phyloP scores from a whole-genome alignment of 2,797 vertebrate species.

The Luscinia luscinia region DNA sequence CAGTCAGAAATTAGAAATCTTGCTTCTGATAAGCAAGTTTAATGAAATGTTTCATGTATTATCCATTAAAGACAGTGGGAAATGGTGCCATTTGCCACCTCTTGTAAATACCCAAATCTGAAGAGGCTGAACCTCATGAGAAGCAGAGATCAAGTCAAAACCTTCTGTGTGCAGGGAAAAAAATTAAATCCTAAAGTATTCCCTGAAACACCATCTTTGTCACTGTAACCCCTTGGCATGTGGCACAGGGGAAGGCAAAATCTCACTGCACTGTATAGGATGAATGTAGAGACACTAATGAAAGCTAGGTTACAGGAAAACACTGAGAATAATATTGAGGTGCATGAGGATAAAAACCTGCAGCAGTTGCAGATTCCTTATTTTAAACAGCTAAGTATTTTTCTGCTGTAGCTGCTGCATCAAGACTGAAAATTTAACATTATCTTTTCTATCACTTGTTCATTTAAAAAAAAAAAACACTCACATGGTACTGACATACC shows the following conservation, averaged over 20 bases:
- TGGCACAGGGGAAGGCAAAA: fast-evolving
- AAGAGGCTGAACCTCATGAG: not conserved
- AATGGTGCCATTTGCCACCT: not conserved
- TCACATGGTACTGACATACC: not conserved
- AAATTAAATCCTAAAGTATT: not conserved
- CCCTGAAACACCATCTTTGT: not conserved
- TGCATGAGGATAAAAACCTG: not conserved
- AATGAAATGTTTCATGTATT: not conserved
- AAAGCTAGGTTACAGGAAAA: not conserved
- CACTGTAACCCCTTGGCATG: not conserved
- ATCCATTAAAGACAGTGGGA: not conserved
- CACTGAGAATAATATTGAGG: not conserved
- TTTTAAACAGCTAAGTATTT: not conserved
- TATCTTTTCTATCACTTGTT: not conserved
- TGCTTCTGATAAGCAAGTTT: not conserved
- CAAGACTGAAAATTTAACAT: not conserved
- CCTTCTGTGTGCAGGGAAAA: not conserved
- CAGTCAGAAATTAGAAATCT: not conserved
- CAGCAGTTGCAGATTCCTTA: not conserved
- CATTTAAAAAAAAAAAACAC: not conserved
- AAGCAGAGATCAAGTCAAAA: not conserved
- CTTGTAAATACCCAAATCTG: not conserved
- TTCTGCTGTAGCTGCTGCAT: not conserved
- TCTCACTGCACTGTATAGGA: not conserved
- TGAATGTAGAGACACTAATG: not conserved